Percentiles rank a stretch among this genome's conserved stretches.
Evolutionary conservation across 2,797 vertebrate genomes (phyloP).

Genomic region (Rhynchonycteris naso): DNA sequence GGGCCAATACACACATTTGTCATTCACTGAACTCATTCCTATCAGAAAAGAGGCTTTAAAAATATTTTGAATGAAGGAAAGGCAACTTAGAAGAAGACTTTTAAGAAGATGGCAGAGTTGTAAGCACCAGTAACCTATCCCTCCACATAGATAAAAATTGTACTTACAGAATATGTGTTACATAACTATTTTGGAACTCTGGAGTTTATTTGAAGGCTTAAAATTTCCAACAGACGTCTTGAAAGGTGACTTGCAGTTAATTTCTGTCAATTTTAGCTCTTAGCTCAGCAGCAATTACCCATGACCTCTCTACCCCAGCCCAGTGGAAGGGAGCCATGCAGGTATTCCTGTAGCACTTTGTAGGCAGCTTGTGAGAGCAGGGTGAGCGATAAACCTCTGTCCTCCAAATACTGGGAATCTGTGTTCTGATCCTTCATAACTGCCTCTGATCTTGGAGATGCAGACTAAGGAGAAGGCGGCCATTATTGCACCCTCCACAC

Average conservation of each 20-base stretch:
- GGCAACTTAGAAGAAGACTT: not conserved
- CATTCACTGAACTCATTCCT: not conserved
- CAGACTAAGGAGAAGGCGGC: not conserved
- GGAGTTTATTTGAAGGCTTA: not conserved
- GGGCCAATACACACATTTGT: not conserved
- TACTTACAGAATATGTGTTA: not conserved
- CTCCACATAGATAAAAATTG: not conserved
- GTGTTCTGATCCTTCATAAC: not conserved
- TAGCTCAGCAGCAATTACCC: not conserved
- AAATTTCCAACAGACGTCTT: not conserved
- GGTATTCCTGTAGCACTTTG: not conserved
- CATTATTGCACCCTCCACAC: no score
- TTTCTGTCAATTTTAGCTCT: not conserved
- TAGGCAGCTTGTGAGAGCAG: not conserved
- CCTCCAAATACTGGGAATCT: not conserved
- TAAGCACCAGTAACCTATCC: not conserved
- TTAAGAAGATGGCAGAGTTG: not conserved
- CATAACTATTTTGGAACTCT: not conserved
- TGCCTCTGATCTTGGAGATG: not conserved
- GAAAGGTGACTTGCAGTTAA: not conserved
- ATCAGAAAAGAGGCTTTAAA: not conserved
- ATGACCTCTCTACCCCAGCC: no score
- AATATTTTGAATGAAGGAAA: not conserved
- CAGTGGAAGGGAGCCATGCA: not conserved
- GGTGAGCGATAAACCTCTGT: not conserved